These are phyloP conservation scores for Pammene fasciana DNA, from an alignment of 2,888 invertebrate species.

Conservation along the genomic window DNA sequence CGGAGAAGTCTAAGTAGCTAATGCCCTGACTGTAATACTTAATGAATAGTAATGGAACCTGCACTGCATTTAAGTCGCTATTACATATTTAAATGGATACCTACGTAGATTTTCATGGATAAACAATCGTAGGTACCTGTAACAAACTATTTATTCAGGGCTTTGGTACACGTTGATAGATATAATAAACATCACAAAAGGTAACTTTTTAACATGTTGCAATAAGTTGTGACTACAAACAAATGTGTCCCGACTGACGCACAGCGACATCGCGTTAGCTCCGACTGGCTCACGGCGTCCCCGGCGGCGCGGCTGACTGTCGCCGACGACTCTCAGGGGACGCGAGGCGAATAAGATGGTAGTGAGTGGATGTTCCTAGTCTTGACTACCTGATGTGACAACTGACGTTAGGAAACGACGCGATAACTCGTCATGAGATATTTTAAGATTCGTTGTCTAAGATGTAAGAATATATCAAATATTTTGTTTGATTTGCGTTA, in stretches of 20 bases:
- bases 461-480: background rate
- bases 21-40: no score
- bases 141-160: no score
- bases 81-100: no score
- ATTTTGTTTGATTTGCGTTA: no score
- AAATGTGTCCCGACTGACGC: background rate
- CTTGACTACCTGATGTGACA: background rate
- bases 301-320: background rate
- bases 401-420: background rate
- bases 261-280: background rate
- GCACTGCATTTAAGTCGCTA: no score
- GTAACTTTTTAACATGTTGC: background rate
- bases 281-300: slow-evolving; percentile 2
- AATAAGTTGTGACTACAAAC: background rate
- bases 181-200: no score
- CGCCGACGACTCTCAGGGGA: slow-evolving; percentile 1
- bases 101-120: no score
- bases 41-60: no score
- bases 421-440: background rate
- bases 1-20: no score
- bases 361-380: background rate
- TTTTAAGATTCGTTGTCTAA: background rate
- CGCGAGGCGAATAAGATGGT: background rate
- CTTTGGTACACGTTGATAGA: no score
- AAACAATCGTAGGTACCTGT: no score